phyloP scores from a whole-genome alignment of 2,888 invertebrate species.

The Lithophane socia region DNA sequence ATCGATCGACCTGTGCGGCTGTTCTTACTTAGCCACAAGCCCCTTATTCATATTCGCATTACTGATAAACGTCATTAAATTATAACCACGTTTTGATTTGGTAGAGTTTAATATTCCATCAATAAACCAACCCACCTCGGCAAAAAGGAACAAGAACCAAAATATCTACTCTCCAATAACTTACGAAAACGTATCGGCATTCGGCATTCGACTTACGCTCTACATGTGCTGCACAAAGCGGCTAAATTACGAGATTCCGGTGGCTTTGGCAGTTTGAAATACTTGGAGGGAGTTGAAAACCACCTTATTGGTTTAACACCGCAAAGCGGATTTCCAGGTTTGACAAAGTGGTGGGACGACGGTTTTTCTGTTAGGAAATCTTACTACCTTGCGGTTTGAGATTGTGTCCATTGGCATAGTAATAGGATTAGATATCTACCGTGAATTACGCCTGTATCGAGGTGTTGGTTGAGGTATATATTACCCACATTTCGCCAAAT shows the following conservation, averaged over 20 bases:
- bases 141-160: background rate
- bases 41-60: background rate
- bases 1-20: too few relatives aligned
- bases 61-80: background rate
- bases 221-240: slow-evolving; percentile 38
- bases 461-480: background rate
- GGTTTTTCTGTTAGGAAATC: slow-evolving; percentile 26
- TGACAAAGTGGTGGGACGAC: background rate
- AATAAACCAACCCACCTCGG: background rate
- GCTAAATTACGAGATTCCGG: slow-evolving; percentile 37
- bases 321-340: slow-evolving; percentile 36
- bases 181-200: slow-evolving; percentile 11
- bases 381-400: background rate
- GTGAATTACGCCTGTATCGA: background rate
- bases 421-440: background rate
- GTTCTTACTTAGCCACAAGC: too few relatives aligned
- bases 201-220: background rate
- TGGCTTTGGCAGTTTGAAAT: slow-evolving; percentile 44
- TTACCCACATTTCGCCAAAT: background rate
- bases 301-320: slow-evolving; percentile 13
- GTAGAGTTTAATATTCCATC: background rate
- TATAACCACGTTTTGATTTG: background rate
- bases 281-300: slow-evolving; percentile 33
- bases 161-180: slow-evolving; percentile 8
- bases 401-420: background rate